Base-by-base conservation (phyloP, 1,140 invertebrate species). In the Cotesia vestalis region DNA sequence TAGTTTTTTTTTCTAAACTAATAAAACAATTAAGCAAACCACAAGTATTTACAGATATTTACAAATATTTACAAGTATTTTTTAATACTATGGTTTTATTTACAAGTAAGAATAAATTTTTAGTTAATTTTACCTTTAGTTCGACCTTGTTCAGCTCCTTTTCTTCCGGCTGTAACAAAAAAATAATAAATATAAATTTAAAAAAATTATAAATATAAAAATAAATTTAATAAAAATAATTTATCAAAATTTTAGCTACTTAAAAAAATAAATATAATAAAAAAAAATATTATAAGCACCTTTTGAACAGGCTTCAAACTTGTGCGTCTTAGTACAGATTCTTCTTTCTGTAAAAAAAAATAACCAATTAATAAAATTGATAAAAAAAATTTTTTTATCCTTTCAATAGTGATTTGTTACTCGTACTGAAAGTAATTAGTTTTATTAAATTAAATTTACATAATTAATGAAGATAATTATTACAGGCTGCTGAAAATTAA, bases 111-210 rank as follows among this genome's bases (percentile, higher is more conserved):
- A n/a, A 57, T 57, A 38, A 40, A 46, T 38, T 12, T 1, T 59
- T 5, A 20, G 40, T 61, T 55, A 53, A 69, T 74, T 79, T 82
- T 69, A 84, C 85, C 77, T 86, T 86, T 0, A 86, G 76, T 55
- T 86, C 83, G 4, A 84, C 69, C 61, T 84, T 85, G 40, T 84
- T 81, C 17, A 79, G 40, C 5, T 73, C 76, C 67, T 84, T 86
- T 66, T 83, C 82, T 27, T 85, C 40, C 40, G 8, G 40, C 40
- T 46, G 40, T 2, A 46, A 46, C 40, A 46, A 8, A 46, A 46
- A 27, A 57, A 40, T 40, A 40, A 40, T 17, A 17, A 17, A 17
- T 17, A 17, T 17, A 17, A 17, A 17, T 17, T 17, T 17, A 17
- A 17, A 17, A 17, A 17, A 17, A 17, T 17, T 17, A 17, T 17